A percentile compares a stretch with the other conserved stretches of the same genome.
Evolutionary conservation across 2,113 vertebrate species (phyloP).

Genomic region (Mirounga angustirostris): DNA sequence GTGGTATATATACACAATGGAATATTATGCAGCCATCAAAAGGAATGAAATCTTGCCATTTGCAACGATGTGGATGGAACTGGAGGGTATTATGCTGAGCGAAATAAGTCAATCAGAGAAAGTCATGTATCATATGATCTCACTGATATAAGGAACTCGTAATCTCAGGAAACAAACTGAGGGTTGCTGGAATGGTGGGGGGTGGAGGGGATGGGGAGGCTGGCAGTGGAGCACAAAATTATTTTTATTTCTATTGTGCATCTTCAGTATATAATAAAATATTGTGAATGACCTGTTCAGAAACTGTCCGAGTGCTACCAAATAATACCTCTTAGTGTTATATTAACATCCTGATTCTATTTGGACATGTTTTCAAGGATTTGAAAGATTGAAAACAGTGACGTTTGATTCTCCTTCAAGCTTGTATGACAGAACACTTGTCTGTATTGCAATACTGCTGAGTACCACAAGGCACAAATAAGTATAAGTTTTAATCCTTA

Average conservation of each 20-base stretch:
- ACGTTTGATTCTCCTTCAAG: neutral
- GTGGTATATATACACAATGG: no score
- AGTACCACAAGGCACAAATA: neutral
- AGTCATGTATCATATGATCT: no score
- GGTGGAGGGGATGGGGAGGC: no score
- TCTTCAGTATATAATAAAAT: slow-evolving; percentile 75
- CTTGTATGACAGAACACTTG: neutral
- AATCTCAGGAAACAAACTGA: no score
- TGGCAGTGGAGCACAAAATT: neutral
- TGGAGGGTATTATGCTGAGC: no score
- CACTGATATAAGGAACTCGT: no score
- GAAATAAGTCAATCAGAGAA: no score
- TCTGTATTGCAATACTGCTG: neutral
- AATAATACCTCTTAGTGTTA: slow-evolving; percentile 16
- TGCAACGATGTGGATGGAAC: no score
- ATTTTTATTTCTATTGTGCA: slow-evolving; percentile 61
- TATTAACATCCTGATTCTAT: neutral
- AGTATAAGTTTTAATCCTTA: neutral
- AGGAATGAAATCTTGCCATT: no score
- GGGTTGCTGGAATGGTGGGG: no score
- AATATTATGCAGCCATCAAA: no score
- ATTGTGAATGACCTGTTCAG: slow-evolving; percentile 60
- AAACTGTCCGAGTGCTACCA: neutral
- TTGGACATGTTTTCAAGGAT: neutral
- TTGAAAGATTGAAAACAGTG: neutral